Evolutionary conservation across 2,797 vertebrate species (phyloP), one percentile per base, ranked within the genome.

Genomic region (Danio jaintianensis): DNA sequence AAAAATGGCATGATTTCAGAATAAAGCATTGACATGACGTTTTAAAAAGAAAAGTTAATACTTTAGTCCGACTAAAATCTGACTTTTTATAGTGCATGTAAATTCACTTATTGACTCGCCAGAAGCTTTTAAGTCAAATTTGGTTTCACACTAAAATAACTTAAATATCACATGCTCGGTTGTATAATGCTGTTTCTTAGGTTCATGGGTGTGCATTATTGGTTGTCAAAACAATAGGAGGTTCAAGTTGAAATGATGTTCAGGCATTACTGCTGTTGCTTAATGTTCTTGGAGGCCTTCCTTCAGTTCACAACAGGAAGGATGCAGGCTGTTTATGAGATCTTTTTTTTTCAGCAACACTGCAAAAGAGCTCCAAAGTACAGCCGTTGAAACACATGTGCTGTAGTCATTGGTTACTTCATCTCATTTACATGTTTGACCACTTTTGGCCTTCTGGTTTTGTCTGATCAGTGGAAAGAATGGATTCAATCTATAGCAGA

Each of bases 401-500:
- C 20, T 55, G 48, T 15, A 52, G 48, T 66, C 38, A 15, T 43
- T 42, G 50, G 47, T 64, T 64, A 64, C 48, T 16, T 64, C 48
- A 66, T 56, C 75, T 77, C 2, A 68, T 47, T 68, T 78, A 52
- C 63, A 18, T 47, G 10, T 78, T 38, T 47, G 42, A 58, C 63
- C 22, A 29, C 16, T 58, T 77, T 64, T 78, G 52, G 7, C 52
- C 15, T 47, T 10, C 53, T 56, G 10, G n/a, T 61, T 64, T 58
- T 67, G 43, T 45, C 38, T 62, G 48, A 58, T 36, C 42, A 43
- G 7, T n/a, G 92, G 95, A 95, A 95, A 96, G 94, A 95, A 95
- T 92, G 89, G 85, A 93, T 96, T 96, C 95, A 94, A 96, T 94
- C 94, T 92, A 93, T 93, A 89, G 93, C 93, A 95, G 95, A 94